These are phyloP conservation scores for Sorex araneus DNA, from an alignment of 2,113 vertebrate genomes.

Conservation along the genomic window DNA sequence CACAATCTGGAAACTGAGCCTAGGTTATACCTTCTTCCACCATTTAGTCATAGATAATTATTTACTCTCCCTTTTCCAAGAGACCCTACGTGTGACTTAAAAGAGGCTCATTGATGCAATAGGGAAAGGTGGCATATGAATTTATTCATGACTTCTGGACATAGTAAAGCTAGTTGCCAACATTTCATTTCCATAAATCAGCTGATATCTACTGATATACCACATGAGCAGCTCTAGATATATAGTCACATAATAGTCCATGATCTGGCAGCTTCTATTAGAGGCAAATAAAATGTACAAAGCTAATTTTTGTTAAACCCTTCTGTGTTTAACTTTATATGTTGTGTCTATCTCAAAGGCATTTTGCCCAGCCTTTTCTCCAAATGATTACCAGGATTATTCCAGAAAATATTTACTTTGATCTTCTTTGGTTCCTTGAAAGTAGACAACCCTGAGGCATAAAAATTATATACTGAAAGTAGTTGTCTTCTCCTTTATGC, in stretches of 20 bases:
- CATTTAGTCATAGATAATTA: background rate
- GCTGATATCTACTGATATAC: background rate
- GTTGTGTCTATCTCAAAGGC: background rate
- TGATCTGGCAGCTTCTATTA: background rate
- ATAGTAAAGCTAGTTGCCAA: background rate
- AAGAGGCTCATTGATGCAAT: background rate
- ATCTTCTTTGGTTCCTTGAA: conserved; percentile 38
- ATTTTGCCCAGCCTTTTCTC: background rate
- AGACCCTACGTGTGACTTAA: background rate
- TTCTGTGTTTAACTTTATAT: too few species aligned
- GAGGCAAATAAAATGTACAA: conserved; percentile 21
- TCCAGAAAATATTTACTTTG: conserved; percentile 34
- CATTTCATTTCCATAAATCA: background rate
- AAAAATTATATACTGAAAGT: background rate
- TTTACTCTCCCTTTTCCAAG: background rate
- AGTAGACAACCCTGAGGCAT: conserved; percentile 3
- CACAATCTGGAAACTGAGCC: background rate
- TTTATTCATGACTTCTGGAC: background rate
- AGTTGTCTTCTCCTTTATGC: background rate
- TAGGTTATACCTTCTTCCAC: background rate
- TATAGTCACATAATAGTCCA: background rate
- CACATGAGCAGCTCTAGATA: background rate
- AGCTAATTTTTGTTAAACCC: background rate
- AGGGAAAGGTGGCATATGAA: background rate
- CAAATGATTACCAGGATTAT: background rate